These are phyloP conservation scores for Panthera uncia DNA, from an alignment of 2,113 vertebrate species.

Conservation along the genomic window DNA sequence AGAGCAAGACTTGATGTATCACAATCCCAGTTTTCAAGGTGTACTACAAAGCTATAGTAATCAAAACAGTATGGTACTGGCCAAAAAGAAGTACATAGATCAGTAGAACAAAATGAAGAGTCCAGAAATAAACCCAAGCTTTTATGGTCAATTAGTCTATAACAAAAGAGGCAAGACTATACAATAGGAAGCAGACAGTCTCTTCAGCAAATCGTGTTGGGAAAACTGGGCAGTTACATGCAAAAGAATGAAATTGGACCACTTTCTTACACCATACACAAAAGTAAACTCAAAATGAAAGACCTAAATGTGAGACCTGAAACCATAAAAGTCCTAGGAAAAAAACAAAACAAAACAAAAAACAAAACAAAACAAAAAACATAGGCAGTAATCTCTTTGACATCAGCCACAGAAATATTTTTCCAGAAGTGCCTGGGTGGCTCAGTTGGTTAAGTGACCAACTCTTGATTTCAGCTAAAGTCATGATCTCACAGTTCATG, in stretches of 20 bases:
- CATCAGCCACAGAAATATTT: background rate
- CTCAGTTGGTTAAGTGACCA: too few relatives aligned
- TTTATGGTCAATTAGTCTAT: background rate
- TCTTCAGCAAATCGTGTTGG: background rate
- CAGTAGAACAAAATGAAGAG: background rate
- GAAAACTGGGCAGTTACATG: background rate
- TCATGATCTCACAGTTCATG: too few relatives aligned
- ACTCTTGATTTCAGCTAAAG: too few relatives aligned
- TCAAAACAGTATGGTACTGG: background rate
- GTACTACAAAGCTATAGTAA: background rate
- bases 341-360: too few relatives aligned
- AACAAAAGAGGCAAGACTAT: background rate
- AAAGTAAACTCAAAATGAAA: background rate
- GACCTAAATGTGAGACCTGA: background rate
- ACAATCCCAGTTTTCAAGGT: background rate
- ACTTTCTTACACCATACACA: background rate
- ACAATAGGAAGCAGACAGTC: background rate
- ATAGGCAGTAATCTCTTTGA: background rate
- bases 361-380: background rate
- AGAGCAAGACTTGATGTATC: background rate
- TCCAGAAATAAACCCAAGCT: background rate
- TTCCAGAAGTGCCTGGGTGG: background rate
- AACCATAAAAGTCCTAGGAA: background rate
- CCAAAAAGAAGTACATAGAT: background rate
- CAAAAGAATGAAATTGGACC: background rate